Base-by-base conservation (phyloP, 2,113 vertebrate genomes). In the Alouatta palliata region DNA sequence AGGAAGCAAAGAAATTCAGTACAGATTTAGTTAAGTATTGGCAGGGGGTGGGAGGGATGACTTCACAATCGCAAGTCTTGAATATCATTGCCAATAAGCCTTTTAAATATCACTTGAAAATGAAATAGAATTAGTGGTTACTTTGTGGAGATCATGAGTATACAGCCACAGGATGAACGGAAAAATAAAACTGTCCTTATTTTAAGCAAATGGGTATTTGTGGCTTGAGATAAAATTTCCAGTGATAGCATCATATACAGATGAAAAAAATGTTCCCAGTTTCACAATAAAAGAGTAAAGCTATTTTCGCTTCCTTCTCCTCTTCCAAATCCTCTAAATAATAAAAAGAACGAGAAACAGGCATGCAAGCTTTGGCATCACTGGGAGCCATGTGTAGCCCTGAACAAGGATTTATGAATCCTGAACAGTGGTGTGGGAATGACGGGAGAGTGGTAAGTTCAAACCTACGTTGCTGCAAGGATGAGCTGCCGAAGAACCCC, bases 61-160 rank as follows among this genome's bases (percentile, higher is more conserved):
- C 97, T 77, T 97, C 90, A 95, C 79, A 90, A 52, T 40, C 54
- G 49, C 58, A 54, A 73, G 35, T 68, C 92, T 94, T 92, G 49
- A 71, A 37, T 96, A 96, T 96, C 95, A 75, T 90, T 88, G 40
- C 76, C 94, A 94, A 90, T 76, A 75, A 94, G 66, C 87, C 73
- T 94, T 97, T 95, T 94, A 93, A 95, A 96, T 90, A 97, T 96
- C 76, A 92, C 64, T 98, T 79, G 86, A 76, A 95, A 97, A 90
- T 85, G 95, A 97, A 97, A 96, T 82, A 73, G 92, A 96, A 96
- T 97, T 98, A 97, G 97, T 92, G 97, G 97, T 96, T 96, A 90
- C 97, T 95, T 94, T 95, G 94, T 93, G 94, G 95, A 87, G 80
- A 58, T 90, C 87, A n/a, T 66, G 87, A 81, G 49, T 71, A 37